Base-by-base conservation (phyloP, 2,888 invertebrate genomes). In the Formica aserva region DNA sequence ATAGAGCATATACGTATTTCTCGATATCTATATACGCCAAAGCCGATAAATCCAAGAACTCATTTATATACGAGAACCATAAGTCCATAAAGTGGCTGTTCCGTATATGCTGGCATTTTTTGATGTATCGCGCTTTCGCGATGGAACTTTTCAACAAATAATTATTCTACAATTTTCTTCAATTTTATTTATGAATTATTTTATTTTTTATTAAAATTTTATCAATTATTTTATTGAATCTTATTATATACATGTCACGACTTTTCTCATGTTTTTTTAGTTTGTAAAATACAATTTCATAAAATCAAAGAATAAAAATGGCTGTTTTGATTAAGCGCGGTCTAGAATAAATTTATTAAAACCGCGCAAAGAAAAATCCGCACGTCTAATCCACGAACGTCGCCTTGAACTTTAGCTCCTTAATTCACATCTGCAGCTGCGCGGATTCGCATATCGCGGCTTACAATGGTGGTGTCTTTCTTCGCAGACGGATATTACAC, bases 401-500 rank as follows among this genome's bases (percentile, higher is more conserved):
- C 75, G 69, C 66, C 38, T 85, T 87, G 76, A 84, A 86, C 81
- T 86, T 86, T 82, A 78, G 76, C 81, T 84, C 82, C 80, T 84
- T 89, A 83, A 86, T 84, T 86, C 77, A 77, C 83, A 89, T 55
- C 83, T 85, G 85, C 78, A 65, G 82, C 67, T 63, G 48, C 72
- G 60, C 81, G 86, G 84, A 76, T 81, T 81, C 85, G 85, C 82
- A 55, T 87, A 89, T 87, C 87, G 76, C 48, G 76, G 83, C 77
- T 85, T 78, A 83, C 55, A 48, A 60, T 57, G 13, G 62, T 18
- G 41, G 32, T 72, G 60, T 80, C 74, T 82, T 86, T 82, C 85
- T 85, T 86, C 74, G n/a, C 13, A 66, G n/a, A 77, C n/a, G 81
- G 86, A 84, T 84, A 87, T 88, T 88, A 85, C 74, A 22, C 86